Evolutionary conservation across 2,888 invertebrate genomes (phyloP), one percentile per base, ranked within the genome.

Genomic region (Scaptomyza caliginosa): DNA sequence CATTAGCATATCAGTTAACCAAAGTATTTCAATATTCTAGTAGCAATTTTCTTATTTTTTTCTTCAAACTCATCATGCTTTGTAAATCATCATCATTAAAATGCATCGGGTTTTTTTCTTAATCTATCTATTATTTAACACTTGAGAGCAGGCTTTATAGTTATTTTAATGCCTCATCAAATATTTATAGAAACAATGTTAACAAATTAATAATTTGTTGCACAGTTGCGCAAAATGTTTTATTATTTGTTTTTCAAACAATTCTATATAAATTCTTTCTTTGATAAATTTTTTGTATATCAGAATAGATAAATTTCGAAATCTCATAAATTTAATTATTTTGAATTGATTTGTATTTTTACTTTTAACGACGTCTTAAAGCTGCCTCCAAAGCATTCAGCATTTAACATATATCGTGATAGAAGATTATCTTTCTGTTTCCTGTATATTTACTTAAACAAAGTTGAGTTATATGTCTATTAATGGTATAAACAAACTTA

Each of bases 321-420:
- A 6, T 8, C n/a, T 8, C 21, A 7, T 4, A 4, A 2, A 19
- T 28, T 34, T 4, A 3, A 8, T 8, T 34, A 16, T 42, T 42
- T 2, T 10, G 8, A 6, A 1, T 28, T 3, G 11, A 28, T 21
- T 21, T 21, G 21, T 21, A 3, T 21, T 3, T 3, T 21, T 21
- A 21, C 28, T 28, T 23, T 24, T 42, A 10, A 56, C 21, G n/a
- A 28, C 3, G 11, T 8, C 11, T 52, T 7, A 1, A 13, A 32
- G 55, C 46, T 68, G 36, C 7, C 10, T 39, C 8, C 21, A 55
- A 34, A 38, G 7, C 60, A 39, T 11, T 32, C 5, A 11, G 2
- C 8, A 23, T 39, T 68, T 51, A 48, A 21, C 64, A 63, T 63
- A 68, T 45, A 36, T 52, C 68, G 68, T 68, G 68, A 69, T 34